Base-by-base conservation (phyloP, 2,888 invertebrate genomes). In the Sympetrum striolatum region DNA sequence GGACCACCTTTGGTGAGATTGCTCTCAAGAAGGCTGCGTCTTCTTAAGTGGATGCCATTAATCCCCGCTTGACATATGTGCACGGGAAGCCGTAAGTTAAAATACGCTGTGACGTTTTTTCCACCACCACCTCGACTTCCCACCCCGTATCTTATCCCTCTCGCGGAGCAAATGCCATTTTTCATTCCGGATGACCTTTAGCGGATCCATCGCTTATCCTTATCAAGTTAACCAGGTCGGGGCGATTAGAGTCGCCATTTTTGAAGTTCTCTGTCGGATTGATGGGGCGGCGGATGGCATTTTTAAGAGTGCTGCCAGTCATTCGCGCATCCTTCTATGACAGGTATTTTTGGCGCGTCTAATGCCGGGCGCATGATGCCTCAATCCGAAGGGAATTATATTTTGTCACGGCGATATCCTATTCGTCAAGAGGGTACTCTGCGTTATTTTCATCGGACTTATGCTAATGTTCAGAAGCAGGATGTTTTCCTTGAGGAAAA, bases 1-100 rank as follows among this genome's bases (percentile, higher is more conserved):
- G 86, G 86, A 86, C 86, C 86, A 86, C 86, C 86, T 86, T 86
- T 86, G 60, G 60, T 39, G 86, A 86, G 86, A 86, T 86, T 37
- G 64, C 86, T 22, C 86, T 64, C 86, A 10, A 35, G 35, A 60
- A 14, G n/a, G 64, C 35, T 35, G 37, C 60, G 60, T 60, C 31
- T 82, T 58, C 82, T 44, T 58, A 82, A 82, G 82, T 82, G 82
- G 82, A 22, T 35, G 53, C 82, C 82, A 82, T 82, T 82, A 82
- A 82, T 82, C 82, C 35, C 14, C 1, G 31, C 22, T 86, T 86
- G 86, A 86, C 86, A 60, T 48, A 86, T 86, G 86, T 86, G 86
- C 86, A 86, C 58, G 86, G 22, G 64, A 37, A 22, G 86, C 60
- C 22, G 35, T 60, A 48, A 35, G 86, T 86, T 64, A 39, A 86